These are phyloP conservation scores for Chaetophractus vellerosus DNA, from an alignment of 2,797 vertebrate genomes.

Conservation along the genomic window DNA sequence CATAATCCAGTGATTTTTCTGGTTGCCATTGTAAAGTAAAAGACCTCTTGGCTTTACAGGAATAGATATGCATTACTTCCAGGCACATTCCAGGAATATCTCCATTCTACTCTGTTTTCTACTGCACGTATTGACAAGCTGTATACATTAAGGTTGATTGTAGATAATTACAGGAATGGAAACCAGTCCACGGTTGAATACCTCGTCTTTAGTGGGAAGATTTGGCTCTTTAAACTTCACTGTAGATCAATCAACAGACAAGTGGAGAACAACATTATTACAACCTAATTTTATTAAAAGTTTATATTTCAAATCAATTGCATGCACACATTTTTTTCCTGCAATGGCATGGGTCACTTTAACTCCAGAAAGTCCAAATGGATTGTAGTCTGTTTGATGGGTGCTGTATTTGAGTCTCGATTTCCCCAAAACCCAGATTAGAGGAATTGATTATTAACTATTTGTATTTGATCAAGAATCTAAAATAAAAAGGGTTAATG, in stretches of 20 bases:
- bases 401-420: background rate
- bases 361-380: background rate
- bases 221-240: background rate
- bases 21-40: background rate
- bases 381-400: background rate
- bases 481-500: background rate
- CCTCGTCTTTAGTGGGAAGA: background rate
- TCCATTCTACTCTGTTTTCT: background rate
- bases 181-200: background rate
- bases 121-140: background rate
- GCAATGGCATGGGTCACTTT: background rate
- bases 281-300: background rate
- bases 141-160: background rate
- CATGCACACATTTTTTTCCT: background rate
- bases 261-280: background rate
- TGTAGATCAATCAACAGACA: background rate
- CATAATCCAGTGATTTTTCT: background rate
- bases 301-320: background rate
- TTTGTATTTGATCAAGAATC: background rate
- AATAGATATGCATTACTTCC: background rate
- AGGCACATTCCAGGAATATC: conserved; percentile 1
- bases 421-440: background rate
- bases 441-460: background rate
- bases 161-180: background rate
- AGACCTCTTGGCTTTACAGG: background rate